Base-by-base conservation (phyloP, 2,797 vertebrate species). In the Helicolenus hilgendorfi region DNA sequence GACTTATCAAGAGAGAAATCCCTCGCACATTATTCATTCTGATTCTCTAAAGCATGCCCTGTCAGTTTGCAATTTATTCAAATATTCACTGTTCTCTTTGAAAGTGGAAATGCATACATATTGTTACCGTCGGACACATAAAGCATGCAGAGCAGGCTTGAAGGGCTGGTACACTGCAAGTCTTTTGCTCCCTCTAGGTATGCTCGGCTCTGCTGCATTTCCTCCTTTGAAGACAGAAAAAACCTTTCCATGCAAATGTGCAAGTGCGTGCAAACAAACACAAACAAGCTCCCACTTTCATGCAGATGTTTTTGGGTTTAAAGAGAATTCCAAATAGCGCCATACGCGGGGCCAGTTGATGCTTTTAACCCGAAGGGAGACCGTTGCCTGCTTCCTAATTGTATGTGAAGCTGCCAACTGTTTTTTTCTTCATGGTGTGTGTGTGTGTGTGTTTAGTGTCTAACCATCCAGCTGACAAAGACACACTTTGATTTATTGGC, bases 401-500 rank as follows among this genome's bases (percentile, higher is more conserved):
- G 86, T 93, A 94, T 96, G 97, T 97, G 97, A 98, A 98, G 97
- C 98, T 96, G 97, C 97, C 98, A 98, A 98, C 97, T 97, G 97
- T 86, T 88, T 87, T 79, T 41, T 41, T 45, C 77, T 45, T 45
- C 41, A 45, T 45, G 41, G 38, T 5, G 14, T 45, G 41, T 68
- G n/a, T 45, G 13, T 59, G 58, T 60, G 88, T 95, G 88, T 95
- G 79, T 96, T 98, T 98, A 98, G 96, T 97, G 97, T 97, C 97
- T 98, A 98, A 98, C 97, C 97, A 98, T 98, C 97, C 97, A 96
- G 94, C 95, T 98, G 97, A 98, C 98, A 98, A 97, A 97, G 95
- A 97, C 96, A 97, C 95, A 79, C 97, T 98, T 98, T 98, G 98
- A 99, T 98, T 98, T 98, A 98, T 98, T 97, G 97, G 97, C 96